A percentile compares a stretch with the other conserved stretches of the same genome.
Evolutionary conservation across 37 sponge, comb jelly and placozoan species (phyloP).

Genomic region (Beroe ovata): DNA sequence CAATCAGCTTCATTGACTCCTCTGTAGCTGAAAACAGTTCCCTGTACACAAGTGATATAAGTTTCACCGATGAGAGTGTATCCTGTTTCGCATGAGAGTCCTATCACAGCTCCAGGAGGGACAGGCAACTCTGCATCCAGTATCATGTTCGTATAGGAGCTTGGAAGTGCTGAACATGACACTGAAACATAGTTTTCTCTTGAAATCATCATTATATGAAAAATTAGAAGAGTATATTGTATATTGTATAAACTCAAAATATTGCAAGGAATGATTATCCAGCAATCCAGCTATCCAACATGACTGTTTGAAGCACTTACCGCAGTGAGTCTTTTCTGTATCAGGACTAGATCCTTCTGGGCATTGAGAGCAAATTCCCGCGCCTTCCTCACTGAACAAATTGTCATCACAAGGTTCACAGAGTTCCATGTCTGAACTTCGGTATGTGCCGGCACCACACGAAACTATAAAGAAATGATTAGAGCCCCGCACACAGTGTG

Average conservation of each 20-base stretch:
- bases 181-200: no score
- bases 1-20: no score
- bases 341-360: not conserved
- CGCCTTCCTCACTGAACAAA: not conserved
- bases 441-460: not conserved
- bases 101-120: not conserved
- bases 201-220: no score
- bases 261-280: no score
- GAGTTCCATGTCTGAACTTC: not conserved
- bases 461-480: not conserved
- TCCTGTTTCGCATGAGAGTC: not conserved
- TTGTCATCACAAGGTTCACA: not conserved
- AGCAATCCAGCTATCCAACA: no score
- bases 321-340: not conserved
- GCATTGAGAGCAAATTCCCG: not conserved
- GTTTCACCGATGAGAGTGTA: not conserved
- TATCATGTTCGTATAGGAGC: no score
- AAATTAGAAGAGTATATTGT: no score
- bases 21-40: no score
- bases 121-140: not conserved
- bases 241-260: no score
- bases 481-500: no score
- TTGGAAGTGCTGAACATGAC: no score
- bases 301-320: no score
- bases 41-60: not conserved